These are phyloP conservation scores for Erebia epiphron DNA, from an alignment of 2,888 invertebrate genomes.

Conservation along the genomic window DNA sequence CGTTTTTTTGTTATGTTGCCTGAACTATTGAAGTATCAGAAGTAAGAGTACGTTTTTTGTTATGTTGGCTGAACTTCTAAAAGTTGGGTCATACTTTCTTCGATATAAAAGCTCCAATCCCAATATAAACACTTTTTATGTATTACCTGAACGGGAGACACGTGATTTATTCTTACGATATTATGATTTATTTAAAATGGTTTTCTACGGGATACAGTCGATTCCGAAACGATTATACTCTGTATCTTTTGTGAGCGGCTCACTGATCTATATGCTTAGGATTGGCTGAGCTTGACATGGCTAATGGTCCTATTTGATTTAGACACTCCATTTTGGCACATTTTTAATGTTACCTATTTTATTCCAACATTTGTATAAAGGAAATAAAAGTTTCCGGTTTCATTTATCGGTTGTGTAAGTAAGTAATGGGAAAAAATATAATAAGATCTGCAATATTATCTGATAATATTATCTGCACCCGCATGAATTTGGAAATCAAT, in stretches of 20 bases:
- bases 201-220: neutral
- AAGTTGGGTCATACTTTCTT: no score
- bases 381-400: neutral
- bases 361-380: neutral
- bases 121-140: no score
- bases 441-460: no score
- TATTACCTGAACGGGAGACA: neutral
- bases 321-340: neutral
- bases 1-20: no score
- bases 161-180: neutral
- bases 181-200: slow-evolving; percentile 8
- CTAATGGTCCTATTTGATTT: slow-evolving; percentile 6
- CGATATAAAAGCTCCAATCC: no score
- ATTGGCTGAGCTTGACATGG: neutral
- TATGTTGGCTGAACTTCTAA: no score
- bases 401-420: no score
- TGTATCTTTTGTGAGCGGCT: slow-evolving; percentile 2
- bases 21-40: no score
- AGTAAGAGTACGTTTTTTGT: no score
- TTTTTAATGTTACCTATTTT: neutral
- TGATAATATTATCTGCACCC: no score
- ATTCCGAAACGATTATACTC: neutral
- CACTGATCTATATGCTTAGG: neutral
- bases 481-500: no score
- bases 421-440: no score